Base-by-base conservation (phyloP, 1,140 invertebrate species). In the Saccostrea cuccullata region DNA sequence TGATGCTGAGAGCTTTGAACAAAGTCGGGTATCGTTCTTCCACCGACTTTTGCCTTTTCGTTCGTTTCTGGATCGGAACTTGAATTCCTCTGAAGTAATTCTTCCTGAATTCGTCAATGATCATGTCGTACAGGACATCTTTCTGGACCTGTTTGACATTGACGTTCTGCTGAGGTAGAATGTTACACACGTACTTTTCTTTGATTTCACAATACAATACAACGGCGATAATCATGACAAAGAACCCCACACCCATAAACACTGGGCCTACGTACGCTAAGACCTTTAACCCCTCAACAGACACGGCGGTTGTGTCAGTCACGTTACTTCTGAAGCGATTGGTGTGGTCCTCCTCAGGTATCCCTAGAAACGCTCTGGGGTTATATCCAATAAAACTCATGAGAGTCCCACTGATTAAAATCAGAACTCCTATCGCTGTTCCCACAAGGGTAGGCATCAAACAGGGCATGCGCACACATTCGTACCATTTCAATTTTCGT, bases 131-230 rank as follows among this genome's bases (percentile, higher is more conserved):
- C 17, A 94, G 73, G 56, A 91, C 90, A 36, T 91, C 87, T 60
- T 91, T 92, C 58, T 87, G 91, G n/a, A 89, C 70, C 13, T 85
- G 77, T 15, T 85, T 87, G 40, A 89, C 55, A 15, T 64, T 56
- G 2, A 84, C 73, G 12, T 90, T 87, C n/a, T 87, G 89, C 55
- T 91, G 90, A 82, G 92, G 91, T 87, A 93, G 60, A 56, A 93
- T 88, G 60, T 91, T 91, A 64, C 90, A 90, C 15, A 92, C 89
- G 86, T 93, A 94, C 64, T 92, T 91, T 82, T 94, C 93, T 86
- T 92, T 91, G 36, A 94, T 93, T 91, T 94, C 93, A 89, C 93
- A 94, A 88, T 93, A 94, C 40, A 94, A 89, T 11, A 94, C 92
- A 82, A 91, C 91, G 0, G 92, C 90, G 23, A 94, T 89, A 64